Evolutionary conservation across 2,888 invertebrate species (phyloP), one percentile per base, ranked within the genome.

Genomic region (Heliconius sara): DNA sequence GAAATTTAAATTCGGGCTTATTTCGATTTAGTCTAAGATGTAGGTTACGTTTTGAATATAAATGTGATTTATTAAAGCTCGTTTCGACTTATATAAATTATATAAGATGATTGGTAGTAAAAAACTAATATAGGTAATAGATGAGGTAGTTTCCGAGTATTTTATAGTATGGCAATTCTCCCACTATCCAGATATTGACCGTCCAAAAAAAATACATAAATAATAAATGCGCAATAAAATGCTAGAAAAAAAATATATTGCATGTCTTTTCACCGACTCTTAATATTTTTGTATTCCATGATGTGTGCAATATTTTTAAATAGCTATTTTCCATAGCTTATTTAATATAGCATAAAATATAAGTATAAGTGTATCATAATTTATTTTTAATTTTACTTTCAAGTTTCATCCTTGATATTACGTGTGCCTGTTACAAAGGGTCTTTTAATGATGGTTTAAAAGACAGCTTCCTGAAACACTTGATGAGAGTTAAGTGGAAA

Each of bases 371-470:
- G 60, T 72, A 60, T 72, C 52, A 57, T 60, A 57, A 72, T 57
- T 72, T 6, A 57, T 72, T 72, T 30, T 30, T 30, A 30, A 30
- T 30, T 30, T 30, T 30, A 57, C 30, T 6, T 43, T 4, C 43
- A 68, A 43, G n/a, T 72, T 34, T n/a, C 68, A 68, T 60, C 65
- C 63, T 75, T 47, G 65, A 75, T 25, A 65, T 43, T 74, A 63
- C 74, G 63, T 74, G 63, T 74, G n/a, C 60, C 74, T 16, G 63
- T 74, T 74, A 25, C 63, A 74, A 63, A 74, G 39, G 63, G 63
- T 34, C 16, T 65, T 74, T 74, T 74, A 74, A 74, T 63, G 63
- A 74, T 60, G 63, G 34, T 39, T 60, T 43, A 60, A 60, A 74
- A 74, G 63, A 65, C 72, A 60, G 74, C 39, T 74, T 39, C 63